Base-by-base conservation (phyloP, 1,140 invertebrate genomes). In the Papilio machaon region DNA sequence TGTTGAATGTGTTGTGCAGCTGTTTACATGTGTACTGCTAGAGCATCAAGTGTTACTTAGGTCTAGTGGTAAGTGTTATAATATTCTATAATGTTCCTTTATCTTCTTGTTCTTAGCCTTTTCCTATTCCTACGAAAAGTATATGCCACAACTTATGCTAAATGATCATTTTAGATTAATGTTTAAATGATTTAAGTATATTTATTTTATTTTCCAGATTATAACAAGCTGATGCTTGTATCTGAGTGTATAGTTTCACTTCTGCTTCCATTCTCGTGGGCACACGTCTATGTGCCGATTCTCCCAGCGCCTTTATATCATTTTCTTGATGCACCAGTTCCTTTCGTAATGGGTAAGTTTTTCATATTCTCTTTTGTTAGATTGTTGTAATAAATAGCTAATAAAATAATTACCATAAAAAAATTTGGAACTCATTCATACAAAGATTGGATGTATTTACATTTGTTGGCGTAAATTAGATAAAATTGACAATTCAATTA, bases 251-350 rank as follows among this genome's bases (percentile, higher is more conserved):
- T 99, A 73, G 98, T 97, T 46, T 96, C 97, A 0, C 95, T 99
- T 35, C 94, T 99, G 5, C 98, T 99, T 91, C 99, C 99, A 0
- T 99, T 99, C 91, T 95, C 96, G 8, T 99, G 99, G 99, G 98
- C 99, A 79, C 99, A 99, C 93, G 99, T 99, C 0, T 99, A 99
- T 95, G 99, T 99, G 38, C 99, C 99, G 7, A 99, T 99, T 88
- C 95, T 99, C 83, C 99, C 99, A 2, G 97, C 98, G 30, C 98
- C 98, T 19, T 95, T 99, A 73, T 97, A 98, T 86, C 98, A 99
- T 90, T 99, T 99, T 95, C 95, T 99, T 15, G 99, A 99, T 95
- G 99, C 99, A 13, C 99, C 99, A 0, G 99, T 99, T 46, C 99
- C 99, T 19, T 99, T 99, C 94, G 97, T 99, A 79, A 99, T 99